Conservation (phyloP, 2,888 invertebrate species). For the Andrena camellia region DNA sequence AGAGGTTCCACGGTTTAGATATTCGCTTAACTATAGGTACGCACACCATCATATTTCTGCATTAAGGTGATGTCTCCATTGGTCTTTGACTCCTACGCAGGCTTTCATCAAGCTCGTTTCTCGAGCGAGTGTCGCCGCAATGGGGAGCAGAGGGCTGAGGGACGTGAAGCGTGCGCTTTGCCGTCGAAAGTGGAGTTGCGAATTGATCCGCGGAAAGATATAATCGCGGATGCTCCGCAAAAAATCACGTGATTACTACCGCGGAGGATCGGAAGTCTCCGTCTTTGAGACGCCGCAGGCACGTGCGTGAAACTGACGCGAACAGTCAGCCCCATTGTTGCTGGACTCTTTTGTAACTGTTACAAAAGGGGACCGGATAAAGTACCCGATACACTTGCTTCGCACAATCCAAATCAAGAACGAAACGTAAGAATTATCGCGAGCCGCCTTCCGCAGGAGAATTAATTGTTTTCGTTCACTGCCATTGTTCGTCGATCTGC, state of each 20-base stretch:
- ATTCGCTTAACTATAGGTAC: too few species aligned
- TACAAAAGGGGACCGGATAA: slow-evolving; percentile 63
- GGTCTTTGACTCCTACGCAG: not conserved
- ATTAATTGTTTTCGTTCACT: slow-evolving; percentile 39
- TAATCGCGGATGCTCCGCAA: slow-evolving; percentile 23
- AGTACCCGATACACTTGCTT: slow-evolving; percentile 59
- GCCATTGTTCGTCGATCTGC: slow-evolving; percentile 8
- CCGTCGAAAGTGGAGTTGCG: not conserved
- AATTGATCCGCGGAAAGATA: slow-evolving; percentile 25
- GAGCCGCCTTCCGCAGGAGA: slow-evolving; percentile 5
- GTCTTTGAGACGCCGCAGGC: slow-evolving; percentile 30
- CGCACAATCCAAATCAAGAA: slow-evolving; percentile 47
- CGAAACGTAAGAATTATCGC: slow-evolving; percentile 45
- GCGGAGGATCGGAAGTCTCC: slow-evolving; percentile 38
- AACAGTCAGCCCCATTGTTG: slow-evolving; percentile 46
- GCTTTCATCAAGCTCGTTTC: slow-evolving; percentile 2
- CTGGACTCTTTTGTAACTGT: slow-evolving; percentile 50
- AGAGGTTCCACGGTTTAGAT: too few species aligned
- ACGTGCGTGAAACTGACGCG: slow-evolving; percentile 60
- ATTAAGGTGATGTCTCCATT: not conserved
- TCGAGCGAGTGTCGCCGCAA: slow-evolving; percentile 7
- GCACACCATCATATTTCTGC: not conserved
- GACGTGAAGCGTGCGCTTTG: slow-evolving; percentile 1
- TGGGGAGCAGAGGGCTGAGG: not conserved
- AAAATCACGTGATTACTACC: slow-evolving; percentile 37